Evolutionary conservation across 1,140 invertebrate genomes (phyloP).

Genomic region (Phthorimaea operculella): DNA sequence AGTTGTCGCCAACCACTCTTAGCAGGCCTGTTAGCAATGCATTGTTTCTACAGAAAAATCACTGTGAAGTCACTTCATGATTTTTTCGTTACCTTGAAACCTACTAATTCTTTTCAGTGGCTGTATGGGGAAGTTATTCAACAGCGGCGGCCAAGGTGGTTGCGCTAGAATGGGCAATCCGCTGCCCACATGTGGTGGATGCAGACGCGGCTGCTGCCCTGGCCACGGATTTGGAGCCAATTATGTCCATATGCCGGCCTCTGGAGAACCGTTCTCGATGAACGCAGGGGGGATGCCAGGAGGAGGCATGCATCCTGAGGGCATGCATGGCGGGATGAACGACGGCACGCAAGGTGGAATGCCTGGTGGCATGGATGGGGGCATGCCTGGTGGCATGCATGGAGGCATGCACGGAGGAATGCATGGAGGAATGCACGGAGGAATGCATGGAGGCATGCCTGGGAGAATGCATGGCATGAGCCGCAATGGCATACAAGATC

Average conservation of each 20-base stretch:
- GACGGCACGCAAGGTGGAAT: background rate
- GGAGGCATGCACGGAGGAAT: background rate
- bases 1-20: too few species aligned
- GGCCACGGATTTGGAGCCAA: conserved; percentile 16
- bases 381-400: background rate
- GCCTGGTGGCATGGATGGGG: background rate
- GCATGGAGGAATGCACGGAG: background rate
- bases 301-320: background rate
- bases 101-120: conserved; percentile 49
- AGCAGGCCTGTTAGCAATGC: too few species aligned
- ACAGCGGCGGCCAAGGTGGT: background rate
- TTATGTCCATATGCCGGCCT: conserved; percentile 7
- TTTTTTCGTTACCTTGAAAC: too few species aligned
- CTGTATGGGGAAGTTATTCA: conserved; percentile 58
- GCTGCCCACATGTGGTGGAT: conserved; percentile 22
- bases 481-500: background rate
- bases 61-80: too few species aligned
- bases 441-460: background rate
- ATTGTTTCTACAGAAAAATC: too few species aligned
- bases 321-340: background rate
- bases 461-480: background rate
- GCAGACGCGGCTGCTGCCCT: conserved; percentile 21
- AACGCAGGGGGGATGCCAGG: background rate
- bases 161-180: conserved; percentile 15
- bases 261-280: conserved; percentile 22